A percentile compares a stretch with the other conserved stretches of the same genome.
These are phyloP conservation scores for Macaca mulatta DNA, from an alignment of 2,113 vertebrate species.

Conservation along the genomic window DNA sequence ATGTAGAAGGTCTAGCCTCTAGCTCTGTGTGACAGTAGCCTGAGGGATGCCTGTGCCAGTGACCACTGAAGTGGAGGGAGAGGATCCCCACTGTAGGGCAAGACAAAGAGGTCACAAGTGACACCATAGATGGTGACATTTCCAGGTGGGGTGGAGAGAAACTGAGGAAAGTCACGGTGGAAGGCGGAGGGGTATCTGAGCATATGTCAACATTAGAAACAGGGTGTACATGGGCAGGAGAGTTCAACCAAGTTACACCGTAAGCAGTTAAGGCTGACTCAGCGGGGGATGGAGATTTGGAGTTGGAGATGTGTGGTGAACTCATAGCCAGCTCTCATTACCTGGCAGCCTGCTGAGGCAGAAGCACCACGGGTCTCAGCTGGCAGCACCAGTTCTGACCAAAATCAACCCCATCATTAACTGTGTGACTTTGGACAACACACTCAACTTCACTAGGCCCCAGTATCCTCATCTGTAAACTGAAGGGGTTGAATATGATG, in stretches of 20 bases:
- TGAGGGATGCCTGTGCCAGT: neutral
- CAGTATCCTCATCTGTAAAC: neutral
- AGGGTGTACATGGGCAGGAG: too few species aligned
- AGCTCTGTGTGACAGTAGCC: neutral
- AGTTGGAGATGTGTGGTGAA: neutral
- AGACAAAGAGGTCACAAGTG: neutral
- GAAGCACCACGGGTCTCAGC: neutral
- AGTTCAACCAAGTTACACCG: too few species aligned
- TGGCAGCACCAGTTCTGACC: neutral
- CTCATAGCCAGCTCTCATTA: neutral
- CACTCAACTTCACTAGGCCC: neutral
- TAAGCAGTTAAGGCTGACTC: neutral
- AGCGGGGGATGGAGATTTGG: neutral
- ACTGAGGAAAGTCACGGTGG: neutral
- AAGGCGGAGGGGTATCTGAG: neutral
- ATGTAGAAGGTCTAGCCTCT: neutral
- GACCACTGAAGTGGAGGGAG: neutral
- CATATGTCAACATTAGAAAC: neutral
- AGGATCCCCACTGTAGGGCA: rapidly evolving
- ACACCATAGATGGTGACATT: neutral
- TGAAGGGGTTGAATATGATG: neutral
- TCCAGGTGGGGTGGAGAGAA: neutral
- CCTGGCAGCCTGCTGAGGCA: too few species aligned
- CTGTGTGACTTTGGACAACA: neutral
- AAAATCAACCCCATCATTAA: neutral